Percentiles rank a stretch among this genome's conserved stretches.
These are phyloP conservation scores for Leptogaster cylindrica DNA, from an alignment of 2,888 invertebrate genomes.

Conservation along the genomic window DNA sequence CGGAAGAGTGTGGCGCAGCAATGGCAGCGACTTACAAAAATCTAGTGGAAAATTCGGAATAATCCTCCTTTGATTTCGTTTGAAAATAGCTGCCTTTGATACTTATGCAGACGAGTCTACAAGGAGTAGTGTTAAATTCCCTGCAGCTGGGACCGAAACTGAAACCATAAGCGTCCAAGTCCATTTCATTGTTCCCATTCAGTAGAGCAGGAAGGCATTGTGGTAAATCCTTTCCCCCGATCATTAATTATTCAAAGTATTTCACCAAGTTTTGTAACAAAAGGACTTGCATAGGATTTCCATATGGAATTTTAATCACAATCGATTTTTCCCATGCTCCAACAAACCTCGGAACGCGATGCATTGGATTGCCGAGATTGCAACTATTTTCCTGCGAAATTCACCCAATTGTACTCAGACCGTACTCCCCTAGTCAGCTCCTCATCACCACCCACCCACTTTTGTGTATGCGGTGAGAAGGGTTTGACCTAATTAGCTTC, in stretches of 20 bases:
- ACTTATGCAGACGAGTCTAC: no score
- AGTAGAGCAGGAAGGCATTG: slow-evolving; percentile 7
- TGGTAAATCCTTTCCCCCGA: slow-evolving; percentile 19
- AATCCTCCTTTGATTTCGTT: no score
- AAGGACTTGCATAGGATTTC: slow-evolving; percentile 14
- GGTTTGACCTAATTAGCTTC: slow-evolving; percentile 31
- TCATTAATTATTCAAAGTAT: slow-evolving; percentile 38
- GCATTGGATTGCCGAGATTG: slow-evolving; percentile 23
- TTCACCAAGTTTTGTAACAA: slow-evolving; percentile 24
- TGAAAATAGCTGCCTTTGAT: no score
- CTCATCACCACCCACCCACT: neutral
- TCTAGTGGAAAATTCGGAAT: no score
- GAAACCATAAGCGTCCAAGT: no score
- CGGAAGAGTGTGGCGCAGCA: no score
- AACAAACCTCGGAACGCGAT: neutral
- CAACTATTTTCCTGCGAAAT: no score
- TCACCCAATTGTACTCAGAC: neutral
- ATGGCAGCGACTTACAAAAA: no score
- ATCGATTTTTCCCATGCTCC: slow-evolving; percentile 25
- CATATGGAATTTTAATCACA: slow-evolving; percentile 17
- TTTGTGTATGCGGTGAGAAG: neutral
- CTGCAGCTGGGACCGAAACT: no score
- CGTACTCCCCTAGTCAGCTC: neutral
- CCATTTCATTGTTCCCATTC: slow-evolving; percentile 14
- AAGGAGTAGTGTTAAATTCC: no score